Percentiles rank a stretch among this genome's conserved stretches.
Evolutionary conservation across 1,140 invertebrate species (phyloP).

Genomic region (Drosophila nigrodunni): DNA sequence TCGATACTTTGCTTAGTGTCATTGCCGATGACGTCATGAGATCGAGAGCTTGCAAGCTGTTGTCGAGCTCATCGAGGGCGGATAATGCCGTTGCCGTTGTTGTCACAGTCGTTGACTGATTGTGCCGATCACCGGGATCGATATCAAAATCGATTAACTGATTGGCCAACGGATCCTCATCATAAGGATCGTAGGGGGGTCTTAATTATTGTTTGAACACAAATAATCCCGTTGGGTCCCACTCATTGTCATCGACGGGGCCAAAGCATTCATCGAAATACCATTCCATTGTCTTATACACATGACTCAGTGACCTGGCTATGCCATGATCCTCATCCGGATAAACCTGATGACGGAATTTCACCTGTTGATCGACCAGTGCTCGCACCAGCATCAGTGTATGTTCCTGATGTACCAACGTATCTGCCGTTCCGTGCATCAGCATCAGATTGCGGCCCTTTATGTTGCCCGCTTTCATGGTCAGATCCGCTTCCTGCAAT

Average conservation of each 20-base stretch:
- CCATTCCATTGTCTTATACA: constrained; percentile 93
- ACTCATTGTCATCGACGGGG: constrained; percentile 89
- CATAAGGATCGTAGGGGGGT: constrained; percentile 81
- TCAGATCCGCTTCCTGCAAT: constrained; percentile 91
- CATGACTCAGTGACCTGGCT: constrained; percentile 88
- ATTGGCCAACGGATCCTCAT: constrained; percentile 77
- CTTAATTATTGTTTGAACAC: constrained; percentile 84
- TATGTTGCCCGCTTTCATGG: constrained; percentile 88
- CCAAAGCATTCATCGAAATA: constrained; percentile 94
- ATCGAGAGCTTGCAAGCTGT: constrained; percentile 63
- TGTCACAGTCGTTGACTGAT: constrained; percentile 45
- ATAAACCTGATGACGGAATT: constrained; percentile 93
- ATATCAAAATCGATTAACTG: constrained; percentile 72
- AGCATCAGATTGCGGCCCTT: constrained; percentile 87
- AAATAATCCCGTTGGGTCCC: constrained; percentile 86
- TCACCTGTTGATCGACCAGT: constrained; percentile 89
- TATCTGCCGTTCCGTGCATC: constrained; percentile 92
- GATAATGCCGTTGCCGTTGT: constrained; percentile 53
- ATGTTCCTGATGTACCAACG: constrained; percentile 93
- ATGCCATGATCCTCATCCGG: constrained; percentile 93
- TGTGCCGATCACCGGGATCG: constrained; percentile 46
- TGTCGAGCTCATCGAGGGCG: constrained; percentile 70
- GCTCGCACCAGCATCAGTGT: constrained; percentile 92
- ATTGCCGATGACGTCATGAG: constrained; percentile 75
- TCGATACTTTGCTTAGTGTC: constrained; percentile 68